These are phyloP conservation scores for Columba livia DNA, from an alignment of 2,113 vertebrate genomes.

Conservation along the genomic window DNA sequence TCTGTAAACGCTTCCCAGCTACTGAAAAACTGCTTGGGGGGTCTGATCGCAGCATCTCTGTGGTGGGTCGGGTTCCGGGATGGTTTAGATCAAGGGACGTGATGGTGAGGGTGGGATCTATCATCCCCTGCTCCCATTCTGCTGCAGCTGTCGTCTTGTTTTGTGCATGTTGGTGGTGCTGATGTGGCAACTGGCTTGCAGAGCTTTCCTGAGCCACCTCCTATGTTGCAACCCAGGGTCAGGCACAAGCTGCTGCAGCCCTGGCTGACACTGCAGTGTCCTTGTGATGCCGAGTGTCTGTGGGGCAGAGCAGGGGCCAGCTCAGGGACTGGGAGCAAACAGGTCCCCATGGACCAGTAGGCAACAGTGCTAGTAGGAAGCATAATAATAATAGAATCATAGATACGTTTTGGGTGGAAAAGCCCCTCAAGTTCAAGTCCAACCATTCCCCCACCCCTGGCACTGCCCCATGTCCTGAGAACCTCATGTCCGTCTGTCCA, in stretches of 20 bases:
- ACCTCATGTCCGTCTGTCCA: too few species aligned
- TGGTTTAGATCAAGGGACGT: not conserved
- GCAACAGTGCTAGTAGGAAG: not conserved
- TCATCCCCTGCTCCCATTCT: not conserved
- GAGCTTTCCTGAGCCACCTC: not conserved
- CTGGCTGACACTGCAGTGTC: not conserved
- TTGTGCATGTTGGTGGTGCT: too few species aligned
- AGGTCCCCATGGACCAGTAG: not conserved
- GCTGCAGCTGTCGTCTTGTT: not conserved
- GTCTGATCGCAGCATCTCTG: not conserved
- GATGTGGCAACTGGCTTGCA: not conserved
- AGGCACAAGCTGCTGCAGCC: not conserved
- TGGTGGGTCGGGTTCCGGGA: not conserved
- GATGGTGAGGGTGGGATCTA: not conserved
- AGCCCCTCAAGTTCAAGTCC: too few species aligned
- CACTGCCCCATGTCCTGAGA: too few species aligned
- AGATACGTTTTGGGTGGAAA: too few species aligned
- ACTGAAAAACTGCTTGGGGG: not conserved
- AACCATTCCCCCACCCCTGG: too few species aligned
- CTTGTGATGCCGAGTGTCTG: not conserved
- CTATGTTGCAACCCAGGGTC: not conserved
- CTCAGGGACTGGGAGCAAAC: not conserved
- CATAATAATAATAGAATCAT: not conserved
- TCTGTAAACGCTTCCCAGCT: not conserved
- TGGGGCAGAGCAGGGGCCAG: fast-evolving